Conservation (phyloP, 1,140 invertebrate genomes). For the Aphidius ervi region DNA sequence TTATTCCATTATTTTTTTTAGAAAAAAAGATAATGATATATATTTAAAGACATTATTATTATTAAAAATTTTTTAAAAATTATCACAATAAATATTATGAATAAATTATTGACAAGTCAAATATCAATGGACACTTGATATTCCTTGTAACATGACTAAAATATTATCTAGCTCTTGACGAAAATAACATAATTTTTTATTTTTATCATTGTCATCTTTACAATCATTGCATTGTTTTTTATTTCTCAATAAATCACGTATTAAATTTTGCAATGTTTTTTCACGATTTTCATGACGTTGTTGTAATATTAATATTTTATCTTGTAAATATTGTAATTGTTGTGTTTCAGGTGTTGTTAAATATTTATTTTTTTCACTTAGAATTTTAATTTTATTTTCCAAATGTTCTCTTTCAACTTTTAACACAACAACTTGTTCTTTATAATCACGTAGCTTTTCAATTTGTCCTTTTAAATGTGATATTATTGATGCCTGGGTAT, state of each 20-base stretch:
- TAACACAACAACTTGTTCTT: constrained; percentile 56
- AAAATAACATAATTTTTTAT: constrained; percentile 52
- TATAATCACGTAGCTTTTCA: constrained; percentile 49
- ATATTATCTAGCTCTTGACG: constrained; percentile 53
- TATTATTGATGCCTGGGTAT: constrained; percentile 56
- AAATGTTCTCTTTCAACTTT: constrained; percentile 59
- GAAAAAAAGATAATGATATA: too few relatives aligned
- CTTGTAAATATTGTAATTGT: constrained; percentile 48
- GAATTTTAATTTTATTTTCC: constrained; percentile 50
- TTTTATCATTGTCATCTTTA: constrained; percentile 42
- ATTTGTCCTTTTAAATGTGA: constrained; percentile 55
- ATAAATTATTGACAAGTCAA: too few relatives aligned
- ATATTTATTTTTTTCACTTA: constrained; percentile 51
- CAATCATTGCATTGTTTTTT: constrained; percentile 44
- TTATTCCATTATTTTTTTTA: too few relatives aligned
- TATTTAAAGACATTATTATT: background rate
- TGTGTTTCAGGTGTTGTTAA: constrained; percentile 46
- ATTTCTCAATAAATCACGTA: constrained; percentile 48
- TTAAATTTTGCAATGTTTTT: constrained; percentile 51
- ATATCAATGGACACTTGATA: constrained; percentile 33
- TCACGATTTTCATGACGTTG: constrained; percentile 53
- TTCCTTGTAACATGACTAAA: constrained; percentile 49
- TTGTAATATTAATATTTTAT: constrained; percentile 51
- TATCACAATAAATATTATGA: too few relatives aligned
- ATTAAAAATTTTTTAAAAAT: background rate